Evolutionary conservation across 2,113 vertebrate species (phyloP), one percentile per base, ranked within the genome.

Genomic region (Pipa parva): DNA sequence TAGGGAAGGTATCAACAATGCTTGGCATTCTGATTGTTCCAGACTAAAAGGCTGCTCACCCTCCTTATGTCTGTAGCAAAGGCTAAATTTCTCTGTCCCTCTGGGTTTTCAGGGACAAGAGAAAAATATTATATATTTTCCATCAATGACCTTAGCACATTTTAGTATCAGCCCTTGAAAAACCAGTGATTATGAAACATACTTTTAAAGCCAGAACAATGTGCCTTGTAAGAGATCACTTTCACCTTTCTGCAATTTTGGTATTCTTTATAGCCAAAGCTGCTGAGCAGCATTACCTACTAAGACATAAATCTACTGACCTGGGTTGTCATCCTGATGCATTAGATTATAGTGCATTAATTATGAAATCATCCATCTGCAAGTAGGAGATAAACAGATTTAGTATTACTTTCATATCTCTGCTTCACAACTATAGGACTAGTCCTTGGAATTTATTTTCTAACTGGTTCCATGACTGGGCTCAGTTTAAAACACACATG

Each of bases 131-230:
- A n/a, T 39, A 70, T 70, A 54, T 61, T 60, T 22, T 61, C 24
- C 66, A 37, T 70, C 66, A 39, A 9, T 37, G 26, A 24, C 58
- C 58, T 70, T 61, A 25, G 26, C 18, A 50, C 46, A 36, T 28
- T 54, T 59, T 49, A 52, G 57, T 45, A 37, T 50, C 57, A 69
- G 66, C n/a, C 46, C 46, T 61, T 45, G 48, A 70, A 61, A 70
- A 59, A 29, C 17, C 45, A 54, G 50, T 70, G 61, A 69, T 60
- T 59, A 70, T 70, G 58, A 61, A 70, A 54, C 48, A 60, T 58
- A 54, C 57, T 61, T 45, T 70, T 45, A 70, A 52, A 52, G 52
- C 57, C 51, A 61, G 57, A 70, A 24, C 42, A 20, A 42, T 33
- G 21, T 25, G 39, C 48, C 28, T 45, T 31, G 29, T 24, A 48